Evolutionary conservation across 2,888 invertebrate species (phyloP), one percentile per base, ranked within the genome.

Genomic region (Gandaritis pyraliata): DNA sequence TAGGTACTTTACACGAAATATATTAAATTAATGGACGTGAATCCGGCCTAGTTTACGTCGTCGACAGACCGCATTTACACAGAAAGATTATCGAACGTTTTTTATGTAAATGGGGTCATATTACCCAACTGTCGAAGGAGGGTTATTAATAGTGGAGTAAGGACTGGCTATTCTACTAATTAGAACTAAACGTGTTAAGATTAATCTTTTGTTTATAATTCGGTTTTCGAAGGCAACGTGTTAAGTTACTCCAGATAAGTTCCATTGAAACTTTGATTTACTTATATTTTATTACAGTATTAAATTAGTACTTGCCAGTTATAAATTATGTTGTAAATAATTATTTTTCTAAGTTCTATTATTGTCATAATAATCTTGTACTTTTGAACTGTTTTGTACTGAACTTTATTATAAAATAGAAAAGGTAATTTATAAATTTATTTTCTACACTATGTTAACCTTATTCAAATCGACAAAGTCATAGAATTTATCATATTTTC

Each of bases 261-360:
- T 66, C 64, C 48, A 75, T 84, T 80, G 69, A 75, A 76, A 68
- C 66, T 69, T 79, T 86, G 80, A 86, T 86, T 88, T n/a, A n/a
- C n/a, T n/a, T 87, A 85, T 86, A 85, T 59, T 86, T 87, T 85
- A 86, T 49, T 86, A 83, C 91, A 91, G 91, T 90, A 90, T 91
- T 90, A 89, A 78, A 58, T 49, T 82, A 84, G 83, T 83, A 87
- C 90, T 90, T 91, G 91, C 91, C 91, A 88, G 86, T 86, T 75
- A 69, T 80, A 75, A 75, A 75, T 72, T 84, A 83, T 80, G 78
- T 61, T 87, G 87, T 88, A 87, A 77, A 87, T 88, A 86, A 76
- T 72, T 75, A 60, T 70, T 70, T 72, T 60, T 58, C 59, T 68
- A 69, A 58, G 63, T 64, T 61, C 62, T 61, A 43, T 64, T 63